These are phyloP conservation scores for Telmatherina bonti DNA, from an alignment of 2,797 vertebrate genomes.

Conservation along the genomic window DNA sequence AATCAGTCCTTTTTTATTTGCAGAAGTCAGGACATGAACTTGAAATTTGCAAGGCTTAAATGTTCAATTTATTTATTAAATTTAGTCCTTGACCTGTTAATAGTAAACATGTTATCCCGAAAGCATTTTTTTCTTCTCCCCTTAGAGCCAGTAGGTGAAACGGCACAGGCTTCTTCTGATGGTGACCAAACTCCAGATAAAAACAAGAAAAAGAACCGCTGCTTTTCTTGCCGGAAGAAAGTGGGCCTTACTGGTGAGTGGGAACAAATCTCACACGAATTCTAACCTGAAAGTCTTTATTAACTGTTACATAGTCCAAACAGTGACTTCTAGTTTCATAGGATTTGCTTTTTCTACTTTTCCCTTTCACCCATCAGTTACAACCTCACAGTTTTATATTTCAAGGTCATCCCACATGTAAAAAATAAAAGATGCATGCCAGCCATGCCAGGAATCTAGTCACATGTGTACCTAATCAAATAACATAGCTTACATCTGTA, in stretches of 20 bases:
- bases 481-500: not conserved
- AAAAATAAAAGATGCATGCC: not conserved
- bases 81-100: not conserved
- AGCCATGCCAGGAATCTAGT: not conserved
- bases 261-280: conserved; percentile 1
- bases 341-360: not conserved
- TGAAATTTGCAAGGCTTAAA: not conserved
- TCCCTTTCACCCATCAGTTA: not conserved
- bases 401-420: no score
- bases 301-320: conserved; percentile 8
- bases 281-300: conserved; percentile 7
- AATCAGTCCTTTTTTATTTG: no score
- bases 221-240: conserved; percentile 93
- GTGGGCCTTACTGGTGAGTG: conserved; percentile 90
- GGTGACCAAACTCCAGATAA: conserved; percentile 88
- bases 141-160: conserved; percentile 82
- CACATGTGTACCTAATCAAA: no score
- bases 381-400: not conserved
- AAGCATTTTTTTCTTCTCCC: not conserved
- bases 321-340: conserved; percentile 9
- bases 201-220: conserved; percentile 92
- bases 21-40: no score
- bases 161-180: conserved; percentile 83
- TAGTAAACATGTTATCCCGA: not conserved
- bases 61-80: not conserved